These are phyloP conservation scores for Bathynomus jamesi DNA, from an alignment of 1,140 invertebrate genomes.

Conservation along the genomic window DNA sequence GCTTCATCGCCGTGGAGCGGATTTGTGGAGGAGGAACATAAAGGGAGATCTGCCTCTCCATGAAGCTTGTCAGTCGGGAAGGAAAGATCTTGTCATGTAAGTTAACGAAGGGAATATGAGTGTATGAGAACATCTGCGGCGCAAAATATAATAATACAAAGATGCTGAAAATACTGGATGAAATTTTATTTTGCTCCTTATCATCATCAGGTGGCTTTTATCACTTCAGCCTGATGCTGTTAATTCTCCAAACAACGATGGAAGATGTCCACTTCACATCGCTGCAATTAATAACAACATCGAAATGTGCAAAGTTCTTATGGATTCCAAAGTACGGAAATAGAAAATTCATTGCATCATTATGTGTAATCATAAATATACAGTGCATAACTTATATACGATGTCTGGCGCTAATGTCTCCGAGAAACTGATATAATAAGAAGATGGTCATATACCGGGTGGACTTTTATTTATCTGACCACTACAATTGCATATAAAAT, in stretches of 20 bases:
- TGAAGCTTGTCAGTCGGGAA: constrained; percentile 85
- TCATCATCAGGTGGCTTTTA: constrained; percentile 59
- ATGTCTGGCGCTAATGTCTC: too few relatives aligned
- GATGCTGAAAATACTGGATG: too few relatives aligned
- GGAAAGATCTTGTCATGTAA: constrained; percentile 66
- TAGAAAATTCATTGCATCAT: too few relatives aligned
- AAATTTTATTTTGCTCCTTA: background rate
- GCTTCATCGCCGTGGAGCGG: constrained; percentile 68
- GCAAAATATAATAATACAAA: too few relatives aligned
- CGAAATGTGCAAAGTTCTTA: constrained; percentile 72
- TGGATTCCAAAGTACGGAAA: constrained; percentile 34
- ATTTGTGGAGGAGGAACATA: constrained; percentile 85
- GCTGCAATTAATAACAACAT: constrained; percentile 89
- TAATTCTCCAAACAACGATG: constrained; percentile 84
- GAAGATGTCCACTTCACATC: constrained; percentile 84
- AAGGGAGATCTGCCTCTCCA: constrained; percentile 85
- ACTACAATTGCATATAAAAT: too few relatives aligned
- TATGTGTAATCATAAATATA: too few relatives aligned
- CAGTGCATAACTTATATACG: too few relatives aligned
- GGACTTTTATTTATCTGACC: too few relatives aligned
- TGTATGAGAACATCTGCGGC: too few relatives aligned
- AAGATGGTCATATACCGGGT: too few relatives aligned
- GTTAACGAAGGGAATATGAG: too few relatives aligned
- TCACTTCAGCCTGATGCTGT: constrained; percentile 70
- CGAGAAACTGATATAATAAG: too few relatives aligned